A percentile compares a stretch with the other conserved stretches of the same genome.
Conservation (phyloP, 1,140 invertebrate species). For the Panulirus ornatus region DNA sequence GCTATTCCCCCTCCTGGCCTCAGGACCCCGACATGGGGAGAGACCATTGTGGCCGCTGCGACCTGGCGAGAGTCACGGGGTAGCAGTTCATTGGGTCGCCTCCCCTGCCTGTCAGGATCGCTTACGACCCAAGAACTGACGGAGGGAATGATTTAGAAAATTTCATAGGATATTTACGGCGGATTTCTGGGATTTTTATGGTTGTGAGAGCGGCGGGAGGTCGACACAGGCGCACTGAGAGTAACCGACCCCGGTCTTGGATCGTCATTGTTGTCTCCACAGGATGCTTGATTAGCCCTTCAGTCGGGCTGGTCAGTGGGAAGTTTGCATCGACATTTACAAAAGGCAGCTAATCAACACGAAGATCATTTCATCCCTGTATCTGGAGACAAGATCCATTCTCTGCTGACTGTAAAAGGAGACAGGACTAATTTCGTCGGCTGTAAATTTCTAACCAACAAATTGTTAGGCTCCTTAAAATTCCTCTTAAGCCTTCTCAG, state of each 20-base stretch:
- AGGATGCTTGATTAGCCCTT: slow-evolving; percentile 60
- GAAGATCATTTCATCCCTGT: slow-evolving; percentile 23
- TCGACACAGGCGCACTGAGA: background rate
- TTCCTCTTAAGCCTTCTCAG: background rate
- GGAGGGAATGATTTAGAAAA: slow-evolving; percentile 13
- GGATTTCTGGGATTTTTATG: slow-evolving; percentile 57
- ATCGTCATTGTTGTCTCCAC: slow-evolving; percentile 46
- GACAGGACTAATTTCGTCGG: background rate
- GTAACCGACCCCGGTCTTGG: background rate
- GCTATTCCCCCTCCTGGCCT: background rate
- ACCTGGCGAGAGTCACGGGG: background rate
- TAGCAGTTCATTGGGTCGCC: slow-evolving; percentile 36
- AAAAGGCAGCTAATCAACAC: slow-evolving; percentile 43
- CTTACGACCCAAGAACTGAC: background rate
- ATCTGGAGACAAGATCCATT: slow-evolving; percentile 10
- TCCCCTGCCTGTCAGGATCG: slow-evolving; percentile 38
- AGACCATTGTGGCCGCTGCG: slow-evolving; percentile 30
- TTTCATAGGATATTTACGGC: slow-evolving; percentile 46
- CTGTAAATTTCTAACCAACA: background rate
- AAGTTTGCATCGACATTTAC: slow-evolving; percentile 27
- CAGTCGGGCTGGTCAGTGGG: slow-evolving; percentile 17
- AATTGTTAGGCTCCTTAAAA: background rate
- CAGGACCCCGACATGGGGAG: slow-evolving; percentile 34
- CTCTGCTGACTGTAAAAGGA: background rate
- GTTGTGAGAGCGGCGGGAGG: slow-evolving; percentile 48